Base-by-base conservation (phyloP, 2,113 vertebrate genomes). In the Psilopsiagon aymara region DNA sequence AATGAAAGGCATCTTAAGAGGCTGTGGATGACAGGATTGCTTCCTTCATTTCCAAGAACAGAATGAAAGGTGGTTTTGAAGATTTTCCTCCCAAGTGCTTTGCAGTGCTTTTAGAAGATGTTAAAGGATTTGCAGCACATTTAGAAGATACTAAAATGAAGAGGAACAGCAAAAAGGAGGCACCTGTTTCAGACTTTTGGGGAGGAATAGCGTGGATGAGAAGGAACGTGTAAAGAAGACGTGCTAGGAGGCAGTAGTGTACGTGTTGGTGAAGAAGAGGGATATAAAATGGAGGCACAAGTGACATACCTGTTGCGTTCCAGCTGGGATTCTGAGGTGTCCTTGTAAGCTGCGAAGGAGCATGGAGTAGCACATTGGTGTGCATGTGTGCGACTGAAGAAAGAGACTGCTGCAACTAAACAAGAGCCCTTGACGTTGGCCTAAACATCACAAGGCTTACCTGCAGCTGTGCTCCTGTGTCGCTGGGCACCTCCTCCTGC, bases 331-430 rank as follows among this genome's bases (percentile, higher is more conserved):
- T 69, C 18, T 53, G 37, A 35, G 31, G 11, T 21, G 46, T 23
- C 20, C 13, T 51, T 78, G 29, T 47, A 35, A 44, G n/a, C 49
- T 7, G 3, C 7, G 33, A 27, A 23, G 17, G 19, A 57, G n/a
- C 15, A 6, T 0, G 7, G 41, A 13, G 17, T 33, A 6, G 8
- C 35, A 35, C 29, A 9, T 9, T 28, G 59, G 29, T 0, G 6
- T 28, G 2, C 6, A 1, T 3, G 8, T 16, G 46, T 35, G 52
- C 4, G 7, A 1, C 35, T 46, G 76, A 55, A 77, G 41, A 71
- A 31, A 66, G 25, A 64, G 17, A 12, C 49, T 92, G 55, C 67
- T 75, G 37, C 80, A n/a, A 46, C 37, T 49, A 44, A 73, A 25
- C 7, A 47, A 41, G 15, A 43, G 13, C 12, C 35, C 27, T 13